Evolutionary conservation across 2,113 vertebrate species (phyloP), one percentile per base, ranked within the genome.

Genomic region (Rhinogobius similis): DNA sequence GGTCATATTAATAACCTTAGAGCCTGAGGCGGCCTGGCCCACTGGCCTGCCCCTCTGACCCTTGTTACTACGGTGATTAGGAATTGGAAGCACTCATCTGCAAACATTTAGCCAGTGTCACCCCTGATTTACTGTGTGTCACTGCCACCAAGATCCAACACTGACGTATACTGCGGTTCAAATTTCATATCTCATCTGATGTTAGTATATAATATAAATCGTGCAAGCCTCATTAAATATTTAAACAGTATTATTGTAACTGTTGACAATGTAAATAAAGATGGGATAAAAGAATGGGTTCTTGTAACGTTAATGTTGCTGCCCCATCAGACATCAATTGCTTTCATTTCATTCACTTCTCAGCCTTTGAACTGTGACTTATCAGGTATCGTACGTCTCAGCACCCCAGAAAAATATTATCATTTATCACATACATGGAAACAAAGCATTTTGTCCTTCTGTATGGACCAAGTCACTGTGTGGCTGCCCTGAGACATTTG

Each of bases 31-130:
- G 59, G 68, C 26, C 77, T 83, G 80, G 82, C 83, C 86, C 83
- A 43, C 70, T 89, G 89, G 87, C 91, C 90, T 56, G 56, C 73
- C 48, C 85, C 75, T 70, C 43, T 88, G 89, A 91, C 90, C 89
- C 82, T 76, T 91, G 89, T 89, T 82, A 92, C 90, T 68, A 55
- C 67, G 65, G 87, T 92, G 88, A 93, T 93, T 94, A 92, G 90
- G 92, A 91, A 90, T 90, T 84, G 78, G 81, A 72, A 78, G 75
- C 82, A 65, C 82, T 92, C 92, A 94, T 93, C 93, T 94, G 93
- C 91, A 92, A 94, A 93, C 92, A 94, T 93, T 94, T 93, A 94
- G 91, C 76, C 88, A 92, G 78, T 84, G 82, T 89, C 87, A 87
- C 86, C 89, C 67, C 76, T 85, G 87, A 86, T 86, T 69, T 86